These are phyloP conservation scores for Brachystomella parvula DNA, from an alignment of 1,140 invertebrate genomes.

Conservation along the genomic window DNA sequence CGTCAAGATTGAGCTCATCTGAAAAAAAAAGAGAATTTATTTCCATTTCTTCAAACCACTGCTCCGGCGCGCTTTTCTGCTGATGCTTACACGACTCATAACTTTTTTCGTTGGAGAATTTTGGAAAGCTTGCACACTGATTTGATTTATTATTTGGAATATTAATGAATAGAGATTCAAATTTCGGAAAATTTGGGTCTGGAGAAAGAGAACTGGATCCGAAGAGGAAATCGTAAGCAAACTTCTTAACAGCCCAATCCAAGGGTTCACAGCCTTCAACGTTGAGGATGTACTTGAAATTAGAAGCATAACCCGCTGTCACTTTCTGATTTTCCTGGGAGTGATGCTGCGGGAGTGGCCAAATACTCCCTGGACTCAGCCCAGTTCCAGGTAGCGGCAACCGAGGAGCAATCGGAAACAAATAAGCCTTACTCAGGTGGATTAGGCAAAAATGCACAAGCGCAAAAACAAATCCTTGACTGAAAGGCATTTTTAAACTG, in stretches of 20 bases:
- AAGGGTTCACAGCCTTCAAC: slow-evolving; percentile 9
- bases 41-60: neutral
- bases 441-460: no score
- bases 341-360: no score
- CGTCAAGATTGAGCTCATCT: slow-evolving; percentile 13
- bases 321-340: no score
- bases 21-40: neutral
- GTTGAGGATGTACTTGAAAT: slow-evolving; percentile 2
- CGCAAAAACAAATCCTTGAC: no score
- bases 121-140: slow-evolving; percentile 19
- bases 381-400: no score
- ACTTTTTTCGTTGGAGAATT: slow-evolving; percentile 5
- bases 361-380: no score
- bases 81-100: slow-evolving; percentile 24
- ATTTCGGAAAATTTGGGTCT: neutral
- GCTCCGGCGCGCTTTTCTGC: neutral
- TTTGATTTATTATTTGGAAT: slow-evolving; percentile 7
- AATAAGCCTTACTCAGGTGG: no score
- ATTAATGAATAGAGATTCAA: neutral
- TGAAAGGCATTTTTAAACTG: no score
- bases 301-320: no score
- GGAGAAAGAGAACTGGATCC: neutral
- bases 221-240: slow-evolving; percentile 1
- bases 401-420: no score
- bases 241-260: slow-evolving; percentile 18